Evolutionary conservation across 2,888 invertebrate species (phyloP), one percentile per base, ranked within the genome.

Genomic region (Lasioglossum pauxillum): DNA sequence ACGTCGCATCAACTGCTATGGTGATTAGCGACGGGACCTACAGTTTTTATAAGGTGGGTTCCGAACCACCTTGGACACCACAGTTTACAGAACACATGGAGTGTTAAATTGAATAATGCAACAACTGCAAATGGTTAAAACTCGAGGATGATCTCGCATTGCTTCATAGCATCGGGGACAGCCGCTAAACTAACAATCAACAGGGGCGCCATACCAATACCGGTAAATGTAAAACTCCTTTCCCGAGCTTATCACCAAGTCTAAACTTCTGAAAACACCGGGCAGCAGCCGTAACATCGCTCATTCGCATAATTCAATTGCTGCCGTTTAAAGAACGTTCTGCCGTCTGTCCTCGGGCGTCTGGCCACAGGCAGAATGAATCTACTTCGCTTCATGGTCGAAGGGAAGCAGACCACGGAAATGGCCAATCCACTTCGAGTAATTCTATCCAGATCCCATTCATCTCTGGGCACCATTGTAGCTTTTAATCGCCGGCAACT

Each of bases 311-410:
- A 60, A 60, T 60, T 27, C 60, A 27, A 60, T 60, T 27, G 27
- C 14, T 5, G 14, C 16, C 60, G 60, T 27, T 60, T 27, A 12
- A n/a, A 60, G 60, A 27, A n/a, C 27, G 60, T 60, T 27, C 27
- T 2, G 0, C 57, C 57, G 10, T 27, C 60, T 5, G 60, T 14
- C 27, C 27, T 14, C 27, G 27, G 27, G n/a, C 57, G 60, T 27
- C 60, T 60, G 27, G 60, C 27, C 60, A 5, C 60, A 16, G 60
- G 14, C 60, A 60, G 69, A 12, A 23, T n/a, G 69, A 38, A 69
- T 69, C 38, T 69, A 69, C 38, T 69, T 69, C 69, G 69, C 38
- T 69, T 38, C 69, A 69, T 69, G 69, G 69, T 12, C 35, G 35
- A 69, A 23, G 38, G 38, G n/a, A 69, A 69, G n/a, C 69, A 69